Evolutionary conservation across 2,888 invertebrate genomes (phyloP), one percentile per base, ranked within the genome.

Genomic region (Leptogaster cylindrica): DNA sequence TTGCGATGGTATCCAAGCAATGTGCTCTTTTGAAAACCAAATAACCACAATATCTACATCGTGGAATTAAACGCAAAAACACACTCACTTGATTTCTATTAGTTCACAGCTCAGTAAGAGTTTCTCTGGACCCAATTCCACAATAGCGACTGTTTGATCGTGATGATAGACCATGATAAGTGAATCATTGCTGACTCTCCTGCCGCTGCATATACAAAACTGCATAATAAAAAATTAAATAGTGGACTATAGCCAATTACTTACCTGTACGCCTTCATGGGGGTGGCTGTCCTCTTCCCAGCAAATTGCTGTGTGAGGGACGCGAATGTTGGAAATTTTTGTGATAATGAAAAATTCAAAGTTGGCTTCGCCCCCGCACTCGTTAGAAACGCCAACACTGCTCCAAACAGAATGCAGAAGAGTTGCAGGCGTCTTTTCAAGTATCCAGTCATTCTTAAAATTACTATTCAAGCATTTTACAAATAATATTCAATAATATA

Each of bases 31-130:
- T n/a, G n/a, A n/a, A 31, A 31, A 31, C 31, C 31, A 31, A 8
- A 31, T 7, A 31, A n/a, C n/a, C n/a, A n/a, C n/a, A n/a, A n/a
- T n/a, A n/a, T n/a, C n/a, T n/a, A n/a, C n/a, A n/a, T n/a, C n/a
- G n/a, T n/a, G n/a, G n/a, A n/a, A n/a, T n/a, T n/a, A n/a, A n/a
- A n/a, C n/a, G n/a, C n/a, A n/a, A n/a, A n/a, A n/a, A n/a, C n/a
- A n/a, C 76, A 90, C 93, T 91, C 82, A 94, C 93, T 89, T 88
- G 73, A 92, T 90, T 85, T 94, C 93, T 76, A 93, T 89, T 74
- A 94, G 84, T 78, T 92, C 90, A 78, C 93, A 93, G 76, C 89
- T 88, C 55, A 89, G 83, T 68, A 91, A 82, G 74, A 89, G 81
- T 77, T 90, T 89, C 70, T 86, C 86, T 4, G 85, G 84, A 3